These are phyloP conservation scores for Castor canadensis DNA, from an alignment of 2,113 vertebrate genomes.

Conservation along the genomic window DNA sequence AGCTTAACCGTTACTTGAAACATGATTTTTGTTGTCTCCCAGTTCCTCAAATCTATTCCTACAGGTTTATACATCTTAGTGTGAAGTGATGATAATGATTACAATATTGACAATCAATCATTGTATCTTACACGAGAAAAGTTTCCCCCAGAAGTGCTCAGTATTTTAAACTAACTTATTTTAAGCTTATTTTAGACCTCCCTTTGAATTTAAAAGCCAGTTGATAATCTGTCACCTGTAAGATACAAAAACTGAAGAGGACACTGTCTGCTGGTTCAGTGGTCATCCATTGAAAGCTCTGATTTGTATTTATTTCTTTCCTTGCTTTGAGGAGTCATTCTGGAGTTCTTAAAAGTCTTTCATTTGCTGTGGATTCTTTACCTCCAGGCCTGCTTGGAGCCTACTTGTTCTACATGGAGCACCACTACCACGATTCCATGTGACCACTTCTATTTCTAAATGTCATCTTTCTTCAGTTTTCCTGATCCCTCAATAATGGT, in stretches of 20 bases:
- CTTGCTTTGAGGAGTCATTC: too few species aligned
- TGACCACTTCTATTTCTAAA: background rate
- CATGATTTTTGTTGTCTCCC: background rate
- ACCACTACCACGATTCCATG: background rate
- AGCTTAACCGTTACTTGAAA: background rate
- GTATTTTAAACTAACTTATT: background rate
- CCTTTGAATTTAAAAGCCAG: background rate
- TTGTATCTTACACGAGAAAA: background rate
- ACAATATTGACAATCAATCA: too few species aligned
- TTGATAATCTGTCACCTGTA: background rate
- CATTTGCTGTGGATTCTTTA: background rate
- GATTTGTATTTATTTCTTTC: background rate
- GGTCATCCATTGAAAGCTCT: background rate
- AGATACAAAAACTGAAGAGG: background rate
- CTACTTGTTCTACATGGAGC: background rate
- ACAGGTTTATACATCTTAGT: background rate
- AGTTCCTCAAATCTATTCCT: background rate
- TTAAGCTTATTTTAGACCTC: background rate
- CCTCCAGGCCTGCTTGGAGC: background rate
- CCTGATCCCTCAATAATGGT: background rate
- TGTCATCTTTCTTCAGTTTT: background rate
- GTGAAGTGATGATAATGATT: background rate
- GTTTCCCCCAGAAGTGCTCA: background rate
- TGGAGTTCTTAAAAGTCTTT: background rate
- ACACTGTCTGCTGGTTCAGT: too few species aligned